Conservation (phyloP, 1,140 invertebrate genomes). For the Belonocnema kinseyi region DNA sequence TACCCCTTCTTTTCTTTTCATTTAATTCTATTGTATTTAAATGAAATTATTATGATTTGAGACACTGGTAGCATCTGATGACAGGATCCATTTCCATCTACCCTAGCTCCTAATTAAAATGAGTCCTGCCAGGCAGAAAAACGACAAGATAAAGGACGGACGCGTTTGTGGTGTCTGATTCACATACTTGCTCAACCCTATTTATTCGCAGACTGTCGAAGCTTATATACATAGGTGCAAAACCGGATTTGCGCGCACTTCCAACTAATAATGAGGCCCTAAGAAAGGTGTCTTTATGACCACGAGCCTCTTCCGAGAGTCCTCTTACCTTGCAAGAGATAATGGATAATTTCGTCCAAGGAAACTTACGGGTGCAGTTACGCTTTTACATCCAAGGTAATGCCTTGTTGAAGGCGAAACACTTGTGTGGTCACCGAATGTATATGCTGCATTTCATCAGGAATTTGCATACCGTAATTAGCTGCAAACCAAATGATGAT, state of each 20-base stretch:
- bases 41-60: no score
- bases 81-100: not conserved
- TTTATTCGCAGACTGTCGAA: slow-evolving; percentile 19
- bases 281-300: slow-evolving; percentile 53
- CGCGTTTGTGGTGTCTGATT: not conserved
- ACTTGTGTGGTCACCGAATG: slow-evolving; percentile 9
- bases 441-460: not conserved
- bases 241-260: slow-evolving; percentile 59
- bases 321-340: slow-evolving; percentile 31
- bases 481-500: not conserved
- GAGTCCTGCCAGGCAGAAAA: not conserved
- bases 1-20: not conserved
- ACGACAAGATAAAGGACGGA: not conserved
- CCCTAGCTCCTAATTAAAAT: not conserved
- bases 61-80: not conserved
- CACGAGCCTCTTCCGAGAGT: slow-evolving; percentile 35
- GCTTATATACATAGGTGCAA: slow-evolving; percentile 26
- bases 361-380: slow-evolving; percentile 27
- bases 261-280: slow-evolving; percentile 60
- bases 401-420: not conserved
- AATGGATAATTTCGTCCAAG: slow-evolving; percentile 34
- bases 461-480: slow-evolving; percentile 19
- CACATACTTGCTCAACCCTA: slow-evolving; percentile 8
- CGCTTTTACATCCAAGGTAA: not conserved
- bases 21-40: not conserved